Evolutionary conservation across 2,888 invertebrate genomes (phyloP), one percentile per base, ranked within the genome.

Genomic region (Pachliopta kotzebuea): DNA sequence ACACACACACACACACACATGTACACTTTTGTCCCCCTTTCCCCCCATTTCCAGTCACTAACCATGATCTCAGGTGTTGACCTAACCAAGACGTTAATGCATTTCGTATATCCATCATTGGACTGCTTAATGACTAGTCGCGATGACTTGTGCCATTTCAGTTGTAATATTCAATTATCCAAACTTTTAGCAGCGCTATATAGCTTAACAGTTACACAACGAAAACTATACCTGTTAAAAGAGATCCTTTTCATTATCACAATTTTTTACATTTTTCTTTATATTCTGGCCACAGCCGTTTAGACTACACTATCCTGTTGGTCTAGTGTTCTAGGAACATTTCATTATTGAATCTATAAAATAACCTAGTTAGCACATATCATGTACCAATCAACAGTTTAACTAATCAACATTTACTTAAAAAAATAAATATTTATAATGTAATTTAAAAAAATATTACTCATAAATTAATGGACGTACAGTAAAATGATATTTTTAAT

Each of bases 1-100:
- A 58, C 2, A 57, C n/a, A 56, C 23, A 18, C 23, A 58, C 2
- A 57, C n/a, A 56, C 23, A 18, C 23, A 31, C 29, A 65, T 60
- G 56, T 59, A 62, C 57, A 58, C 31, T 49, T 64, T 58, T 54
- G 20, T 31, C 59, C 42, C 52, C 49, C 14, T 3, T n/a, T 50
- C 49, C 21, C 50, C n/a, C n/a, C 21, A 54, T 57, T 53, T 45
- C 56, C 63, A 63, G 63, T 63, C 64, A 81, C 83, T 80, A 76
- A 80, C 77, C 81, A 78, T 88, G 90, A 90, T 90, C 90, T 90
- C 90, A 90, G 86, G 86, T 86, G 84, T 84, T 83, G 81, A 45
- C 85, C 81, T 83, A 78, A 78, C 78, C 81, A 76, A 87, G 87
- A 86, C 86, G 84, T 84, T 82, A 77, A 79, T 80, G 83, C 85